Percentiles rank a stretch among this genome's conserved stretches.
Conservation (phyloP, 2,888 invertebrate genomes). For the Tuberolachnus salignus region DNA sequence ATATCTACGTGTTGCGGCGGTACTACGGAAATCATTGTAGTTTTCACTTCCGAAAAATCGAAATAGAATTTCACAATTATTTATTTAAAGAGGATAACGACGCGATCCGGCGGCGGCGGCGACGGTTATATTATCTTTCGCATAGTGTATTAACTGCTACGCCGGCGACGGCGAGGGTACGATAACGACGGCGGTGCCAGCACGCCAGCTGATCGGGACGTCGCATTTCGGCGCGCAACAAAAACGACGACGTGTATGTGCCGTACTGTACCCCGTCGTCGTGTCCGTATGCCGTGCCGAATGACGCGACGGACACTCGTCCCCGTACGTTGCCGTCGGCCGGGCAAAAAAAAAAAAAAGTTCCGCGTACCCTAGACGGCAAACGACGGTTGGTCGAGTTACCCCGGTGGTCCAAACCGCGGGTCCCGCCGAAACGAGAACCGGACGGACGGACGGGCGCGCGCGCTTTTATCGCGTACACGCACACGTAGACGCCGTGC, state of each 20-base stretch:
- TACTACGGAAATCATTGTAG: too few relatives aligned
- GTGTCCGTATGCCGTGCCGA: neutral
- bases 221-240: constrained; percentile 41
- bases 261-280: too few relatives aligned
- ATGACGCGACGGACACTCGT: too few relatives aligned
- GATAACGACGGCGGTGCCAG: neutral
- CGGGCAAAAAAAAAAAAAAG: too few relatives aligned
- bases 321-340: constrained; percentile 1
- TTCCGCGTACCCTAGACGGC: too few relatives aligned
- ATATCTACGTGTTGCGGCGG: too few relatives aligned
- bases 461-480: too few relatives aligned
- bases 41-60: neutral
- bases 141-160: too few relatives aligned
- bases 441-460: neutral
- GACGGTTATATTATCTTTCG: neutral
- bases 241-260: neutral
- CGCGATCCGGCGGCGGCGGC: neutral
- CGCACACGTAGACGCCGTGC: constrained; percentile 2
- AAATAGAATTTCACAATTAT: too few relatives aligned
- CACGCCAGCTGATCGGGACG: constrained; percentile 40
- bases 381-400: too few relatives aligned
- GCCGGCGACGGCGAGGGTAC: neutral
- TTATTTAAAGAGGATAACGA: too few relatives aligned
- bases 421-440: neutral
- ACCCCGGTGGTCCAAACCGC: too few relatives aligned